Conservation (phyloP, 2,113 vertebrate species). For the Carassius carassius region DNA sequence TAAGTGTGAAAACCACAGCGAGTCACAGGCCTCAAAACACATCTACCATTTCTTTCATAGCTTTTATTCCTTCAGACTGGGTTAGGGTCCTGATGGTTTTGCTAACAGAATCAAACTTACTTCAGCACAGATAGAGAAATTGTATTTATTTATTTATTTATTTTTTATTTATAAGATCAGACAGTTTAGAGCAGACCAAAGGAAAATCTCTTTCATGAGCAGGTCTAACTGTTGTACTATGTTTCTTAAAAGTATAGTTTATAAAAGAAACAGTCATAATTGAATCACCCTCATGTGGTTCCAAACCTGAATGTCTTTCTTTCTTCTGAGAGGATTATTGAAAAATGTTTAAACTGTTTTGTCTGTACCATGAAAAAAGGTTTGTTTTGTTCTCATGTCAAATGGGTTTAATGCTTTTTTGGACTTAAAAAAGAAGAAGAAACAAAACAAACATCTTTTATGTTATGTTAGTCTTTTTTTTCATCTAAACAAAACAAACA, state of each 20-base stretch:
- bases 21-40: not conserved
- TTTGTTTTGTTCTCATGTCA: not conserved
- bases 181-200: not conserved
- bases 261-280: not conserved
- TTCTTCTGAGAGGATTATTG: not conserved
- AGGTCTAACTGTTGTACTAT: not conserved
- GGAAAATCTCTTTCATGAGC: not conserved
- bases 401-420: no score
- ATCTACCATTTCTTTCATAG: not conserved
- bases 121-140: slow-evolving; percentile 11
- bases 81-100: not conserved
- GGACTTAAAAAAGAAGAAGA: not conserved
- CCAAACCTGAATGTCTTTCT: not conserved
- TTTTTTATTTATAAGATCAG: not conserved
- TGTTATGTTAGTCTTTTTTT: no score
- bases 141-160: not conserved
- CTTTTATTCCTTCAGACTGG: not conserved
- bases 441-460: not conserved
- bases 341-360: not conserved
- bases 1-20: slow-evolving; percentile 36
- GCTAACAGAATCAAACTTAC: not conserved
- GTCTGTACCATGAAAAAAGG: not conserved
- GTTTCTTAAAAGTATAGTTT: not conserved
- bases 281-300: not conserved
- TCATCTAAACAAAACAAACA: not conserved